phyloP scores from a whole-genome alignment of 2,888 invertebrate species.

The Drosophila macrothrix region DNA sequence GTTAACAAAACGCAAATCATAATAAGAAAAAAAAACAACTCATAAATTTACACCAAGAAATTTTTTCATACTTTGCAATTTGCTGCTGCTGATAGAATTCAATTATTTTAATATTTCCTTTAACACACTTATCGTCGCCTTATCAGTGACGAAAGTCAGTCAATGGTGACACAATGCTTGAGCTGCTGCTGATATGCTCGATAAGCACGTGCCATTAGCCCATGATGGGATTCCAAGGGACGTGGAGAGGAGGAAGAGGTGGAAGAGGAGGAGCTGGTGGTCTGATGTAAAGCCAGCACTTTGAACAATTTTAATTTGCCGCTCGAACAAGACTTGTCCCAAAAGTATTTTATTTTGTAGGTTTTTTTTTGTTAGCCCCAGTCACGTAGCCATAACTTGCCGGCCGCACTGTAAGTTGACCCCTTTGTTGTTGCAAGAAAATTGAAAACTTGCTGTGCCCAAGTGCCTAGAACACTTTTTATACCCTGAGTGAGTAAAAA shows the following conservation, averaged over 20 bases:
- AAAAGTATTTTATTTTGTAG: slow-evolving; percentile 44
- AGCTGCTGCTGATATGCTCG: slow-evolving; percentile 63
- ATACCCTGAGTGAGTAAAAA: neutral
- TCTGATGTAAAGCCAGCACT: slow-evolving; percentile 17
- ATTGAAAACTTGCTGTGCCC: slow-evolving; percentile 62
- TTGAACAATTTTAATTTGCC: slow-evolving; percentile 70
- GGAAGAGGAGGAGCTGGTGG: neutral
- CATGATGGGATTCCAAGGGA: slow-evolving; percentile 22
- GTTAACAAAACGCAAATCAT: slow-evolving; percentile 13
- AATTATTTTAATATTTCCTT: slow-evolving; percentile 34
- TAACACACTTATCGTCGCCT: slow-evolving; percentile 49
- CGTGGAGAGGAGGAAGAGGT: too few species aligned
- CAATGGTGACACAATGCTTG: slow-evolving; percentile 68
- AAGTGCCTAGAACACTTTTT: slow-evolving; percentile 39
- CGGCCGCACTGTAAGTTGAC: slow-evolving; percentile 25
- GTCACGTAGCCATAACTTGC: slow-evolving; percentile 69
- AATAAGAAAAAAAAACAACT: neutral
- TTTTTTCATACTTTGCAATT: slow-evolving; percentile 1
- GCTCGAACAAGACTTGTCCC: slow-evolving; percentile 57
- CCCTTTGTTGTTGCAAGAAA: slow-evolving; percentile 54
- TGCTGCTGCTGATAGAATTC: slow-evolving; percentile 30
- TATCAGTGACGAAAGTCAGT: slow-evolving; percentile 34
- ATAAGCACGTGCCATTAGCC: slow-evolving; percentile 77
- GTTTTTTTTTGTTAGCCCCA: slow-evolving; percentile 9
- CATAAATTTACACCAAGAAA: slow-evolving; percentile 49